Evolutionary conservation across 2,888 invertebrate genomes (phyloP), one percentile per base, ranked within the genome.

Genomic region (Halocaridina rubra): DNA sequence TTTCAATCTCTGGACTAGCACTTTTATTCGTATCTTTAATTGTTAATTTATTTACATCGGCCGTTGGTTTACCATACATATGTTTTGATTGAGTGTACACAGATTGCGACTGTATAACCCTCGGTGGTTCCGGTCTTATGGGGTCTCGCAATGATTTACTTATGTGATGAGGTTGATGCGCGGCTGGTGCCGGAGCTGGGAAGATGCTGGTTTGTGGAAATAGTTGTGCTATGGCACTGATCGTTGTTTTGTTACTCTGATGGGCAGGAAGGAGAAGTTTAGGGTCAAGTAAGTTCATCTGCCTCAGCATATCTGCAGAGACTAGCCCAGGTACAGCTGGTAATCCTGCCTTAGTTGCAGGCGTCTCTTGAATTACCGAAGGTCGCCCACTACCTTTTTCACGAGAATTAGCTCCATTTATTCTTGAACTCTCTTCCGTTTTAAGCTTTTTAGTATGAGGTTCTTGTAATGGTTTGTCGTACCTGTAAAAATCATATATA

Each of bases 231-330:
- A 88, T 74, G 7, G 88, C 88, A 69, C 85, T 88, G 46, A 88
- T 88, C n/a, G 88, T 88, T 72, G 86, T 86, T 78, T 88, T 88
- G 71, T 82, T 88, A 53, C 84, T 84, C 76, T 88, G 88, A 78
- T 88, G 88, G 27, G 88, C 88, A 30, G 88, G 88, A 22, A 88
- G 75, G n/a, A 88, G 81, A 8, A 86, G 57, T 57, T 86, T 86
- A 24, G 86, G 32, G 30, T 88, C 88, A 22, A 86, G 59, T 5
- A 86, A 53, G 53, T 86, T 84, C 88, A 88, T 88, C 22, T 86
- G 86, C 53, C 88, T 67, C 22, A 88, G 39, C 8, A 88, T 57
- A 78, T 88, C 88, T 0, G 88, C 88, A 24, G 88, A 72, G 16
- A 88, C 86, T 5, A 88, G 75, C 32, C 86, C 88, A 39, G 88